Conservation (phyloP, 2,797 vertebrate genomes). For the Gastrophryne carolinensis region DNA sequence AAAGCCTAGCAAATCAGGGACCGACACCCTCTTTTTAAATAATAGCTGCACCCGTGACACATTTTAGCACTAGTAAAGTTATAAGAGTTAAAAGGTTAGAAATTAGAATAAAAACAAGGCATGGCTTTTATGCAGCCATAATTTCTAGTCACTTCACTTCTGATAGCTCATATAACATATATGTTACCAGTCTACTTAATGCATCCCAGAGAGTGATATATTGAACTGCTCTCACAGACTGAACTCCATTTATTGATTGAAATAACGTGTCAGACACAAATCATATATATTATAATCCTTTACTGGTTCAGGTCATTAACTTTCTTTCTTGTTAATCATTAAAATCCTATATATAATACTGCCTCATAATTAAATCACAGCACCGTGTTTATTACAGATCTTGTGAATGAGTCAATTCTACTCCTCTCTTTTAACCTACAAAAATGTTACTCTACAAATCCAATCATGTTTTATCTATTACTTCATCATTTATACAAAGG, state of each 20-base stretch:
- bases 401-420: not conserved
- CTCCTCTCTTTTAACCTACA: too few relatives aligned
- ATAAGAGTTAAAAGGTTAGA: too few relatives aligned
- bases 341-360: not conserved
- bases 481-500: too few relatives aligned
- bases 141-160: not conserved
- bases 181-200: not conserved
- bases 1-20: too few relatives aligned
- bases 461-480: too few relatives aligned
- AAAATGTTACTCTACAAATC: too few relatives aligned
- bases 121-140: not conserved
- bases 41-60: too few relatives aligned
- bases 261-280: not conserved
- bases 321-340: not conserved
- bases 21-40: too few relatives aligned
- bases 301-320: not conserved
- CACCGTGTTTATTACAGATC: too few relatives aligned
- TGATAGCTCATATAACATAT: not conserved
- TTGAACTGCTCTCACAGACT: not conserved
- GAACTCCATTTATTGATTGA: not conserved
- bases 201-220: not conserved
- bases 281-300: not conserved
- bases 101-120: too few relatives aligned
- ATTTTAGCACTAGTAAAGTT: too few relatives aligned
- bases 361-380: not conserved